Evolutionary conservation across 2,113 vertebrate species (phyloP).

Genomic region (Tachysurus vachellii): DNA sequence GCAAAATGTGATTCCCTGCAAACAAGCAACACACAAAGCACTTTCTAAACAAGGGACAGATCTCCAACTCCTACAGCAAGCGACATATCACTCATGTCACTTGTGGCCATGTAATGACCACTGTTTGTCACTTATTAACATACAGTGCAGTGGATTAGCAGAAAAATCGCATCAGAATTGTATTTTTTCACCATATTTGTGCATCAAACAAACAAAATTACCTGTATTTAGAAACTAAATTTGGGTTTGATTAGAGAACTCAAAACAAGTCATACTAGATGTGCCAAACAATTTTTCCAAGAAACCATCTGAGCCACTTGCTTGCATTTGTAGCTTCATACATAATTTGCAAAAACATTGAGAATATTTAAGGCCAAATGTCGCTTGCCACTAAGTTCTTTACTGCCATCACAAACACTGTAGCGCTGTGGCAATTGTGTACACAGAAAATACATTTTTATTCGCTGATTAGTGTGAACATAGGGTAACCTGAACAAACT

Average conservation of each 20-base stretch:
- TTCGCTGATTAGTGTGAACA: neutral
- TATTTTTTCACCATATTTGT: neutral
- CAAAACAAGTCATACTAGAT: neutral
- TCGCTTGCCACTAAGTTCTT: neutral
- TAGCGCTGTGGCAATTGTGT: too few relatives aligned
- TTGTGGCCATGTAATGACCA: neutral
- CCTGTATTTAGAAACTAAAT: neutral
- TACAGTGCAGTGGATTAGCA: neutral
- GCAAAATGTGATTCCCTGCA: conserved; percentile 95
- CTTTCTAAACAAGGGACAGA: conserved; percentile 15
- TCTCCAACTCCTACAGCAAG: neutral
- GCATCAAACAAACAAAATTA: neutral
- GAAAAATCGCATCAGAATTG: neutral
- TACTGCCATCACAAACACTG: neutral
- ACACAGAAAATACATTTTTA: neutral
- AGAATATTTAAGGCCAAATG: neutral
- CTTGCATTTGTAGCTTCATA: neutral
- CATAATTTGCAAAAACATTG: neutral
- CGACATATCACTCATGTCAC: neutral
- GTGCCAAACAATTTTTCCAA: neutral
- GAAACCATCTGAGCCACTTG: neutral
- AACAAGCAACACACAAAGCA: conserved; percentile 55
- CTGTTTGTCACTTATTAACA: neutral
- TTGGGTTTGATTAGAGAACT: neutral
- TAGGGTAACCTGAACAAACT: neutral